Base-by-base conservation (phyloP, 1,140 invertebrate genomes). In the Drosophila serrata region DNA sequence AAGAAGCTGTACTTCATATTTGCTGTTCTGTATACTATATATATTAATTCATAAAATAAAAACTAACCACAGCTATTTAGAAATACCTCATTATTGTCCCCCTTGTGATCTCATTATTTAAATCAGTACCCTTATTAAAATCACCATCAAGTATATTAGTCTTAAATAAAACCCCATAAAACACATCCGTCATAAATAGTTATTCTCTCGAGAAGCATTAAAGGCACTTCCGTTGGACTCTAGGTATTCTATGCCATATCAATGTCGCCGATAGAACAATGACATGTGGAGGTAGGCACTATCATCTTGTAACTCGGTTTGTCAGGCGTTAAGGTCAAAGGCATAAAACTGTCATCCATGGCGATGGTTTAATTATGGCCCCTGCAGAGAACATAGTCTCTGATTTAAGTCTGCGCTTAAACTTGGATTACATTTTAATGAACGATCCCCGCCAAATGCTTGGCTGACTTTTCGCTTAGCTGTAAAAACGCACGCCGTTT, bases 401-500 rank as follows among this genome's bases (percentile, higher is more conserved):
- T 42, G 60, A 46, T 6, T 35, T 62, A 46, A 49, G 56, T 53
- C 55, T 79, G 48, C 33, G 42, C 56, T 79, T 55, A 69, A 69
- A 79, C 43, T 75, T 70, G 61, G 61, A 84, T 77, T 64, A 76
- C 65, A 76, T 68, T 84, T 80, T 80, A 85, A 80, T 85, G 73
- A 85, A 85, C 57, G 67, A 75, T 60, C 40, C 12, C 13, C 17
- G 22, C 53, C 60, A 64, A 82, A 82, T 82, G 85, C 57, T 85
- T 90, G 68, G 81, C 69, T 88, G 84, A 43, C 51, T 75, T 85
- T 79, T 63, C 74, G 70, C 74, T 78, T 88, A 90, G 85, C 85
- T 88, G 84, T 87, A 87, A 87, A 88, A 88, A 90, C 85, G 85
- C 85, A 85, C 85, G 85, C 85, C 85, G 85, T 90, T 90, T 90